phyloP scores from a whole-genome alignment of 2,797 vertebrate species.

The Spinibarbus caldwelli region DNA sequence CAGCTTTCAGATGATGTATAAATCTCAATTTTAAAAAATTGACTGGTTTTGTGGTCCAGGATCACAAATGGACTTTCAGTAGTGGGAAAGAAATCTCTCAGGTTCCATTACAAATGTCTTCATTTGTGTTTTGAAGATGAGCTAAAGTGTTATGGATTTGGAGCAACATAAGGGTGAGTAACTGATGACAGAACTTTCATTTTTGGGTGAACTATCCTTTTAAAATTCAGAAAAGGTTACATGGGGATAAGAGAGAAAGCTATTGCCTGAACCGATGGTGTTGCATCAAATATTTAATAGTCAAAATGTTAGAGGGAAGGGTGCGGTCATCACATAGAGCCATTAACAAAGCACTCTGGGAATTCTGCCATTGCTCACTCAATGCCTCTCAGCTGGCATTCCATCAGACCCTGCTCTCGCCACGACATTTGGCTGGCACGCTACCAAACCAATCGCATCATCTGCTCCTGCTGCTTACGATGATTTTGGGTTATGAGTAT shows the following conservation, averaged over 20 bases:
- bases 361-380: constrained; percentile 73
- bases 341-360: constrained; percentile 68
- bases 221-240: neutral
- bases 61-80: neutral
- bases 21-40: neutral
- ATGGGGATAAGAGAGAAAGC: neutral
- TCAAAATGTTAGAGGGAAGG: constrained; percentile 64
- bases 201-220: neutral
- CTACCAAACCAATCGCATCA: constrained; percentile 49
- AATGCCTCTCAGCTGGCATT: constrained; percentile 76
- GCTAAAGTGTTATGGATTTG: neutral
- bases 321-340: constrained; percentile 71
- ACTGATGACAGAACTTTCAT: neutral
- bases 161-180: neutral
- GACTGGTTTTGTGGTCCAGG: neutral
- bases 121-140: neutral
- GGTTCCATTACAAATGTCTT: neutral
- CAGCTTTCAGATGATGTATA: neutral
- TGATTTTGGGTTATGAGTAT: constrained; percentile 62
- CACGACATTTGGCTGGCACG: constrained; percentile 36
- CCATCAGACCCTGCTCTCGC: constrained; percentile 68
- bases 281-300: constrained; percentile 45
- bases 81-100: neutral
- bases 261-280: constrained; percentile 74
- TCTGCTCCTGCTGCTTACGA: constrained; percentile 52